Conservation (phyloP, 2,113 vertebrate species). For the Platysternon megacephalum region DNA sequence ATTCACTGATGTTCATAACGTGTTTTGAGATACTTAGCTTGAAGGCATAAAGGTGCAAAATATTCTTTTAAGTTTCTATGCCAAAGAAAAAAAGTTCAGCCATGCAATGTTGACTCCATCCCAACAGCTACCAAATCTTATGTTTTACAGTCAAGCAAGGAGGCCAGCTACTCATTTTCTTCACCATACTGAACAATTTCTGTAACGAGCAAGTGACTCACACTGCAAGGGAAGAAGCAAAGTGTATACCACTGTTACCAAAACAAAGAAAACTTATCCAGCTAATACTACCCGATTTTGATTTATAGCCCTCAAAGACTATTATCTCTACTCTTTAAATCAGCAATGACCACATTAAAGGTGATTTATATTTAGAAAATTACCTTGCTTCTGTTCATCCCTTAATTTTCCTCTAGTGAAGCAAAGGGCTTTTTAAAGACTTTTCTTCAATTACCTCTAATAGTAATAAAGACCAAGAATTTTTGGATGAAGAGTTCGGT, state of each 20-base stretch:
- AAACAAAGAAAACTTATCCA: neutral
- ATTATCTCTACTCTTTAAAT: neutral
- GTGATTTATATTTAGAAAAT: neutral
- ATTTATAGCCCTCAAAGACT: neutral
- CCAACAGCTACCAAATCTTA: neutral
- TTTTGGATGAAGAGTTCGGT: neutral
- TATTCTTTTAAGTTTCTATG: neutral
- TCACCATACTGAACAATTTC: neutral
- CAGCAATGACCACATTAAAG: neutral
- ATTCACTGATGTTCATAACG: neutral
- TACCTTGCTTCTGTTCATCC: fast-evolving
- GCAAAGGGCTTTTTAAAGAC: neutral
- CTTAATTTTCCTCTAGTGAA: neutral
- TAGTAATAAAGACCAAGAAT: neutral
- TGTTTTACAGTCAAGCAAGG: neutral
- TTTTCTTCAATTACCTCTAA: neutral
- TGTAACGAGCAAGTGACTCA: fast-evolving
- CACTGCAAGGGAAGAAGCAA: neutral
- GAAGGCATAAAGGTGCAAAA: neutral
- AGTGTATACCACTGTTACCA: neutral
- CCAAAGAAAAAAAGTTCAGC: neutral
- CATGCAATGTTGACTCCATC: neutral
- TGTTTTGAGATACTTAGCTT: neutral
- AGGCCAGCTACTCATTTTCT: neutral
- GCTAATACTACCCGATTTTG: neutral